Base-by-base conservation (phyloP, 2,888 invertebrate genomes). In the Julus scandinavius region DNA sequence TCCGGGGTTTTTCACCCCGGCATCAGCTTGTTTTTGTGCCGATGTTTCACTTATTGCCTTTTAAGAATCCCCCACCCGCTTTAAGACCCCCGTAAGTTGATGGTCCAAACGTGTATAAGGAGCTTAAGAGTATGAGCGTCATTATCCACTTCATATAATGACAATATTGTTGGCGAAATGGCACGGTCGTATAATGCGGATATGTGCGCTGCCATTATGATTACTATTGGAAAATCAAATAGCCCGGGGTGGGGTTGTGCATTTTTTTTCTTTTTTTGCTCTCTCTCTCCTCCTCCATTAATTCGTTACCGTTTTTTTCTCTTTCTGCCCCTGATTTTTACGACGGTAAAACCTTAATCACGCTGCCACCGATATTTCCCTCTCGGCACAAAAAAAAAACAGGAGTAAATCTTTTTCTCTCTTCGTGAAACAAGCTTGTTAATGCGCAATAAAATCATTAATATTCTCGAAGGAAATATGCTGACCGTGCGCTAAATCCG, bases 371-470 rank as follows among this genome's bases (percentile, higher is more conserved):
- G 41, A 38, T 86, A 20, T 40, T 40, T 40, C 17, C 86, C 86
- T 40, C 49, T 15, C 86, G 86, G 86, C 86, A 17, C 38, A 86
- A 40, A 45, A 38, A 29, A 86, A 45, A 86, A 2, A 49, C 41
- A 13, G 45, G 49, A 20, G 45, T 20, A 86, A 45, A 20, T 86
- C 49, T 41, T 86, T 86, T 86, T 40, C 86, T 45, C 49, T 20
- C 49, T 85, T 85, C 29, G 17, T 29, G 40, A 29, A 85, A 85
- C 29, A 38, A 85, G 86, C 86, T 86, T n/a, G 86, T 86, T 86
- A 86, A 86, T 86, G 86, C 41, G 86, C 86, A 40, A 86, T 86
- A 86, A 86, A 86, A 86, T 86, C 86, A 86, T 86, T 86, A 86
- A 86, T 86, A 86, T 86, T 86, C 86, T 86, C 49, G 40, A 3